Conservation (phyloP, 2,113 vertebrate genomes). For the Crotalus horridus region DNA sequence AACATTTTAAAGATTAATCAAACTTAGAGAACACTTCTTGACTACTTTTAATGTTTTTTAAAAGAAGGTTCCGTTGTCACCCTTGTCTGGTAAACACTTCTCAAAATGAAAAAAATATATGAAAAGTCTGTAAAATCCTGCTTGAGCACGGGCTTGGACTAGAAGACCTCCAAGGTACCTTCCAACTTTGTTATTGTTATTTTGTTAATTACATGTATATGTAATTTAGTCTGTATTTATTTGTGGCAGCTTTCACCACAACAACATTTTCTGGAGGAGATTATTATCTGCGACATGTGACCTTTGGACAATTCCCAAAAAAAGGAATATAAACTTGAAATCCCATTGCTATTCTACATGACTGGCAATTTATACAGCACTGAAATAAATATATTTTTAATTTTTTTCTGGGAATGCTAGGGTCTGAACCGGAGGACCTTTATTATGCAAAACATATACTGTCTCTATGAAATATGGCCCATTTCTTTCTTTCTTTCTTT, state of each 20-base stretch:
- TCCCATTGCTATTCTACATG: not conserved
- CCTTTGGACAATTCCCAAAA: not conserved
- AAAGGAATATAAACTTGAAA: not conserved
- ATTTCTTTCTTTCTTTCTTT: not conserved
- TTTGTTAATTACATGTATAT: not conserved
- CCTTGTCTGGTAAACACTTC: not conserved
- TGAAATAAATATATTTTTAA: not conserved
- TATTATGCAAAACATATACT: not conserved
- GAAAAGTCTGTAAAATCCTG: not conserved
- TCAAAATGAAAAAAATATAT: not conserved
- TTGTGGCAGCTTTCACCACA: not conserved
- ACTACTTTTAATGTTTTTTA: not conserved
- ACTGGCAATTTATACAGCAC: not conserved
- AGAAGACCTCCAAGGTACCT: not conserved
- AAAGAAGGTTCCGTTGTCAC: not conserved
- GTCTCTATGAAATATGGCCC: not conserved
- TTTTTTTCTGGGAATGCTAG: not conserved
- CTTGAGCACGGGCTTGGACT: not conserved
- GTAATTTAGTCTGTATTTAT: not conserved
- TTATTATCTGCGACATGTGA: not conserved
- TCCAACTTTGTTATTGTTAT: not conserved
- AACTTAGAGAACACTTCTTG: not conserved
- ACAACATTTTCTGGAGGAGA: not conserved
- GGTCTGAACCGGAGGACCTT: not conserved
- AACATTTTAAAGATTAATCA: not conserved